Base-by-base conservation (phyloP, 2,797 vertebrate species). In the Benthosema pterotum region DNA sequence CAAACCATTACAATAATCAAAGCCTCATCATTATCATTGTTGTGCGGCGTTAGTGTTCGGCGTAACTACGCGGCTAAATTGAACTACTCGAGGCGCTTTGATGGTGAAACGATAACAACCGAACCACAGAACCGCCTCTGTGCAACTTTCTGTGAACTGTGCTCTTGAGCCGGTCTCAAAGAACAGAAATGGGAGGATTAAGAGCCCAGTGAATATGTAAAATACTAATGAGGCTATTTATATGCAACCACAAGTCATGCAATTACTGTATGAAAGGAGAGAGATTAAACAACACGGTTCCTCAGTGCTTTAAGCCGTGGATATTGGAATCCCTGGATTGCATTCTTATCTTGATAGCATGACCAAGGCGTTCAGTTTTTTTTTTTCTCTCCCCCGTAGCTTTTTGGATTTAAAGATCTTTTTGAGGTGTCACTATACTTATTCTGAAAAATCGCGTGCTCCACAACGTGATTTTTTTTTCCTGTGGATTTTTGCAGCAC, bases 141-240 rank as follows among this genome's bases (percentile, higher is more conserved):
- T 74, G 64, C 77, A 82, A 73, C 61, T 73, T 76, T 71, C 60
- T 66, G 42, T 48, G 38, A 57, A 38, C 72, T 71, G 58, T 53
- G 59, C 65, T 72, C 65, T 58, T 74, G 47, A 42, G 60, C 78
- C 60, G 65, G 51, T 81, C 60, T 64, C 25, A 3, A 63, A 71
- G 68, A 77, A 72, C n/a, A 66, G 81, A 85, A 83, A 86, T 79
- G 68, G 45, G 66, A 57, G 74, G 83, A 86, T 84, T 84, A 80
- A 66, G 71, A 78, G 22, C 60, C 64, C 60, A 74, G 52, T 78
- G 75, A 74, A 72, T 70, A 74, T 67, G 71, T 66, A 61, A 86
- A 83, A 85, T 69, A 75, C 80, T 88, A 89, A 90, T 89, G 82
- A 88, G 82, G 82, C 82, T 84, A 89, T 90, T 86, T 87, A 90